Percentiles rank a stretch among this genome's conserved stretches.
phyloP scores from a whole-genome alignment of 2,113 vertebrate species.

The Lamprotornis superbus region DNA sequence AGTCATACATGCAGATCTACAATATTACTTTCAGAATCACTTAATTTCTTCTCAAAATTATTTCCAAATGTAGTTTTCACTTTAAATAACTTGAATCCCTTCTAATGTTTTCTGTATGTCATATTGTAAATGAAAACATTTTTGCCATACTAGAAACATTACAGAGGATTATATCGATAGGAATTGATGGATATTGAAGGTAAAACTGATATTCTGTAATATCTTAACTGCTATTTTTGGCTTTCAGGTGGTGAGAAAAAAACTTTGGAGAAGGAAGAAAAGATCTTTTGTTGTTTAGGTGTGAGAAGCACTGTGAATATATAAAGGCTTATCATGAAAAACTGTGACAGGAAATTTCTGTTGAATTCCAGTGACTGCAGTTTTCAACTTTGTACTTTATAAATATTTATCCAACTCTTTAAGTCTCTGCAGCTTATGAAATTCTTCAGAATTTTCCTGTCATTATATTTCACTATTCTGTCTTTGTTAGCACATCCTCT shows the following conservation, averaged over 20 bases:
- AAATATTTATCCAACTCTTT: conserved; percentile 50
- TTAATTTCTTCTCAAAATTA: not conserved
- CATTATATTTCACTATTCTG: not conserved
- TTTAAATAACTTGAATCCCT: not conserved
- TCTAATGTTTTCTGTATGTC: not conserved
- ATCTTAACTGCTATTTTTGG: not conserved
- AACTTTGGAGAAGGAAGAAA: not conserved
- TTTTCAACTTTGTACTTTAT: conserved; percentile 23
- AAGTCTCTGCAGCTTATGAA: not conserved
- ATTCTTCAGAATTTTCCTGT: conserved; percentile 1
- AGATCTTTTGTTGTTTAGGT: not conserved
- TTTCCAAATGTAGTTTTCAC: not conserved
- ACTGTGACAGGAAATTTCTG: conserved; percentile 1
- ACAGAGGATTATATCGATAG: not conserved
- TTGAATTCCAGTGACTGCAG: conserved; percentile 6
- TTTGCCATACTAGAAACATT: not conserved
- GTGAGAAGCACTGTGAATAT: not conserved
- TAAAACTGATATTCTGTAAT: not conserved
- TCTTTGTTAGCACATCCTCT: not conserved
- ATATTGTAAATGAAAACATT: not conserved
- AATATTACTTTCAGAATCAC: not conserved
- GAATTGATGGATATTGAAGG: not conserved
- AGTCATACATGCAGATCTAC: not conserved
- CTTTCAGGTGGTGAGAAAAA: not conserved
- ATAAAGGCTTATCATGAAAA: conserved; percentile 17